phyloP scores from a whole-genome alignment of 2,797 vertebrate species.

The Saxicola maurus region DNA sequence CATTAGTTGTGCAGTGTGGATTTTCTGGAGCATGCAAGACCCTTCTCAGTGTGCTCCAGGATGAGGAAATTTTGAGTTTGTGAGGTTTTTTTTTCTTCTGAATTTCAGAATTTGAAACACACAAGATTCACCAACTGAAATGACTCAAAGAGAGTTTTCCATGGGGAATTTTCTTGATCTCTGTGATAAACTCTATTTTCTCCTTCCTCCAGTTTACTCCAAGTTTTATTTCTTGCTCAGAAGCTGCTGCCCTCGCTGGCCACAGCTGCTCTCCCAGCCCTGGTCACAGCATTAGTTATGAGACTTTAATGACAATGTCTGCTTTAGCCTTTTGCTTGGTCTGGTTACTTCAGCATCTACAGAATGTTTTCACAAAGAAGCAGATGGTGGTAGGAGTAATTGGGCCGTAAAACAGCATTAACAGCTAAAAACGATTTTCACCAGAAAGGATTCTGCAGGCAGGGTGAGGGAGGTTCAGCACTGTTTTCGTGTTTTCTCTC shows the following conservation, averaged over 20 bases:
- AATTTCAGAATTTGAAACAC: background rate
- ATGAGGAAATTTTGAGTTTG: background rate
- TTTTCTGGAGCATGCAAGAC: background rate
- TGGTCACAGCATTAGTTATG: conserved; percentile 14
- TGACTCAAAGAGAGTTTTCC: background rate
- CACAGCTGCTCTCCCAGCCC: conserved; percentile 3
- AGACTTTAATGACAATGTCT: conserved; percentile 12
- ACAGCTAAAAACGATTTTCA: conserved; percentile 28
- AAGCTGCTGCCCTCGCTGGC: background rate
- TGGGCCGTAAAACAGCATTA: conserved; percentile 54
- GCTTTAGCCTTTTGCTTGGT: conserved; percentile 54
- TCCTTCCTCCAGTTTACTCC: background rate
- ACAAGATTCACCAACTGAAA: background rate
- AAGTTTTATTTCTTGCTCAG: background rate
- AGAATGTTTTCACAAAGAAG: conserved; percentile 66
- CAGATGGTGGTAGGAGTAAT: conserved; percentile 69
- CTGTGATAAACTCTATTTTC: background rate
- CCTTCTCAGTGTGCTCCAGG: background rate
- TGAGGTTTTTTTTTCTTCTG: background rate
- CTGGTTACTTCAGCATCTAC: conserved; percentile 54
- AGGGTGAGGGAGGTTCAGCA: conserved; percentile 11
- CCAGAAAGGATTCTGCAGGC: conserved; percentile 19
- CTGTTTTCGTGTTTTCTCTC: conserved; percentile 34
- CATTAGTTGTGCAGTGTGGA: background rate
- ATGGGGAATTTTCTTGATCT: background rate